Conservation (phyloP, 2,797 vertebrate species). For the Kryptopterus vitreolus region DNA sequence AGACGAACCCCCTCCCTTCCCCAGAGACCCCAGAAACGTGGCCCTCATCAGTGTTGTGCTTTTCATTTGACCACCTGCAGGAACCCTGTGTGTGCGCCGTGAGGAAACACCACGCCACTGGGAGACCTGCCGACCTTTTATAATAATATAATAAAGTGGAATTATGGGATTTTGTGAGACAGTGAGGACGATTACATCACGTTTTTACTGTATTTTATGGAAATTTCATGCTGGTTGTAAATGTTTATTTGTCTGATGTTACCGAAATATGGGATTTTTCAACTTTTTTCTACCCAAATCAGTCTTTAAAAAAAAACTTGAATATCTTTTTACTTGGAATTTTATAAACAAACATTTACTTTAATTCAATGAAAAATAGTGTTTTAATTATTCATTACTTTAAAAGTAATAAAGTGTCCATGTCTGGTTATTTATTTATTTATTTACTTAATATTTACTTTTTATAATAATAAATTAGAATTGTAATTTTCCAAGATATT, state of each 20-base stretch:
- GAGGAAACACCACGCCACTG: slow-evolving; percentile 1
- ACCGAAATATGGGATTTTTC: not conserved
- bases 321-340: not conserved
- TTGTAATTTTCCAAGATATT: too few relatives aligned
- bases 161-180: not conserved
- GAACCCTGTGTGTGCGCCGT: slow-evolving; percentile 29
- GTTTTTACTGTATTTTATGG: not conserved
- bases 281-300: too few relatives aligned
- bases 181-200: too few relatives aligned
- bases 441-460: too few relatives aligned
- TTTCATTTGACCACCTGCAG: slow-evolving; percentile 49
- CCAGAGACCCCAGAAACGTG: slow-evolving; percentile 44
- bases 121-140: not conserved
- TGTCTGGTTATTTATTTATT: not conserved
- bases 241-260: not conserved
- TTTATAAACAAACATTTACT: not conserved
- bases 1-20: slow-evolving; percentile 35
- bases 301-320: too few relatives aligned
- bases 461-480: too few relatives aligned
- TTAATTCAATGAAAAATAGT: not conserved
- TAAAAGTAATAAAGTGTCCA: not conserved
- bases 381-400: not conserved
- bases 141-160: not conserved
- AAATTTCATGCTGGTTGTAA: not conserved
- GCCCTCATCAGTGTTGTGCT: slow-evolving; percentile 26